Conservation (phyloP, 2,888 invertebrate species). For the Minunthozetes semirufus region DNA sequence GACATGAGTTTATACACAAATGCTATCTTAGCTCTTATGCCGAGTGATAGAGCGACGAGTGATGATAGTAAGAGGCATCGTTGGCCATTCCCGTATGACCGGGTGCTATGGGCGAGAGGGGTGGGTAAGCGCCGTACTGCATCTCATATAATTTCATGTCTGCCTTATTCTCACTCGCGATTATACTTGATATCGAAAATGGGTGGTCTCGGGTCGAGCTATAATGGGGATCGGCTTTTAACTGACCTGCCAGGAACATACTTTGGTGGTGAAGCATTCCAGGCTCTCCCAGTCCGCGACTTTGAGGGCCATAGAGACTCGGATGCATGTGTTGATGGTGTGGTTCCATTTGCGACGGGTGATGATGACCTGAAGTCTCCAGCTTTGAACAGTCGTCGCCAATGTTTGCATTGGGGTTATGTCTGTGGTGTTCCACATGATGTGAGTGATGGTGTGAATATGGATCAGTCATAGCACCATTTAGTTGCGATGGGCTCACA, state of each 20-base stretch:
- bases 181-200: slow-evolving; percentile 85
- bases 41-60: slow-evolving; percentile 31
- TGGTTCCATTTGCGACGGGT: slow-evolving; percentile 37
- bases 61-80: slow-evolving; percentile 41
- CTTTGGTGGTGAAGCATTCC: slow-evolving; percentile 59
- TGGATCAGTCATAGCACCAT: slow-evolving; percentile 38
- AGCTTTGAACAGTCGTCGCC: slow-evolving; percentile 23
- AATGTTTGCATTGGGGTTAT: slow-evolving; percentile 11
- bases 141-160: slow-evolving; percentile 43
- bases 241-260: slow-evolving; percentile 45
- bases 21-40: slow-evolving; percentile 12
- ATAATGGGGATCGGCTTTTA: slow-evolving; percentile 47
- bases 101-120: slow-evolving; percentile 48
- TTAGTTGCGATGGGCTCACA: slow-evolving; percentile 29
- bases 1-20: slow-evolving; percentile 33
- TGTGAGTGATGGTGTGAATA: slow-evolving; percentile 42
- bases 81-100: slow-evolving; percentile 40
- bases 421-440: slow-evolving; percentile 30
- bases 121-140: slow-evolving; percentile 41
- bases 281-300: slow-evolving; percentile 58
- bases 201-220: slow-evolving; percentile 61
- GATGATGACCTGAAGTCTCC: slow-evolving; percentile 38
- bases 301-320: slow-evolving; percentile 37
- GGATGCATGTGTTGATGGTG: slow-evolving; percentile 36
- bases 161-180: slow-evolving; percentile 54